Evolutionary conservation across 2,888 invertebrate species (phyloP), one percentile per base, ranked within the genome.

Genomic region (Pogonocherus hispidulus): DNA sequence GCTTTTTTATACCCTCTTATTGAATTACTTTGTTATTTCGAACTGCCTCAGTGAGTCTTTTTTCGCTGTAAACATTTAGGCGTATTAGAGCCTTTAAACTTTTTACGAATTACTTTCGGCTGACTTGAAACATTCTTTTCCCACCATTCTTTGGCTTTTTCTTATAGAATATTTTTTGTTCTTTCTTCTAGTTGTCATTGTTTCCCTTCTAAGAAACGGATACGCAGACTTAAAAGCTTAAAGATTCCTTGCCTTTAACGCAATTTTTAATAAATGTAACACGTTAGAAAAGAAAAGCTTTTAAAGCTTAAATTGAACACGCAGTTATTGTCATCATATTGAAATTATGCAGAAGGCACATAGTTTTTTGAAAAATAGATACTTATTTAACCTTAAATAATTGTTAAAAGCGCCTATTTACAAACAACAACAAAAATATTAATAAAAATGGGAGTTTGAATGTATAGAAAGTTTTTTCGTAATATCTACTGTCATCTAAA

Each of bases 41-140:
- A 41, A n/a, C 41, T 41, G 41, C 41, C 16, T 41, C 41, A 41
- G 41, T 16, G 41, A n/a, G 14, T 41, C 41, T n/a, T 41, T 41
- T 41, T 14, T 41, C 41, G 41, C 41, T 41, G 41, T 41, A 41
- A 41, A 41, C 41, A 41, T 41, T 41, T 41, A 41, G 41, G 5
- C 41, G 41, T 41, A 41, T 41, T 41, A 41, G 41, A n/a, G 41
- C 41, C 41, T 41, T 41, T 41, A 41, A 41, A 41, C 3, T 41
- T 41, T 41, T 41, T 41, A 14, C 41, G 41, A 41, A 41, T 41
- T 41, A 41, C 41, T 41, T 41, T 9, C 41, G 16, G 41, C 41
- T 41, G 41, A 41, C 41, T 41, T 11, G 41, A 5, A 41, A 41
- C 41, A 41, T 41, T 41, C 41, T 41, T 41, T 41, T 14, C 14